Evolutionary conservation across 1,140 invertebrate species (phyloP), one percentile per base, ranked within the genome.

Genomic region (Drosophila kanapiae): DNA sequence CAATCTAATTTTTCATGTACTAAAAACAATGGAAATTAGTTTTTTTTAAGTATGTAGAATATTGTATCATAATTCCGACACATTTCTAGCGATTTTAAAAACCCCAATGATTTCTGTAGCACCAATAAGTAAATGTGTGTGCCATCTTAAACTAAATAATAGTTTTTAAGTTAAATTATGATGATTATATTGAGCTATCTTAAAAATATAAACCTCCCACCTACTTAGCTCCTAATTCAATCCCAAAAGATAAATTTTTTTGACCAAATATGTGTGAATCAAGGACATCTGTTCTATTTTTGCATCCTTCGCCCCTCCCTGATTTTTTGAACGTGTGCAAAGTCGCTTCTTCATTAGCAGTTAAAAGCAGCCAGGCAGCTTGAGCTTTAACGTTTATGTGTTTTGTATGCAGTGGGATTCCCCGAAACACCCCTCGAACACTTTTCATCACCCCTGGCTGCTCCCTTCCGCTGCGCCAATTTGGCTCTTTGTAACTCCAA

Each of bases 331-430:
- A 42, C 56, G 42, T 57, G 58, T 48, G 16, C 42, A 27, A 16
- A 72, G 68, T 62, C 10, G 40, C 59, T 65, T 81, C 84, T 87
- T 88, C 84, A 83, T 87, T 87, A 87, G 84, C 84, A 80, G 69
- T 88, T 61, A 80, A 77, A 75, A 42, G 61, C 54, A 65, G 60
- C 10, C 38, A 60, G 56, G n/a, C n/a, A n/a, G n/a, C 40, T 42
- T 58, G 40, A 37, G 29, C 60, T 64, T 60, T 47, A 87, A 82
- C 67, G 70, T 80, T 87, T 54, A 64, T 67, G 76, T 37, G 47
- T 43, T 78, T 71, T 64, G 59, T 53, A 49, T 47, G 59, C 49
- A 64, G n/a, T 37, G 29, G 16, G 29, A 31, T 38, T n/a, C 4
- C 49, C 57, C 11, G 27, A 59, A 49, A 40, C 38, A 13, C 10